Evolutionary conservation across 2,113 vertebrate species (phyloP), one percentile per base, ranked within the genome.

Genomic region (Forbesichthys agassizii): DNA sequence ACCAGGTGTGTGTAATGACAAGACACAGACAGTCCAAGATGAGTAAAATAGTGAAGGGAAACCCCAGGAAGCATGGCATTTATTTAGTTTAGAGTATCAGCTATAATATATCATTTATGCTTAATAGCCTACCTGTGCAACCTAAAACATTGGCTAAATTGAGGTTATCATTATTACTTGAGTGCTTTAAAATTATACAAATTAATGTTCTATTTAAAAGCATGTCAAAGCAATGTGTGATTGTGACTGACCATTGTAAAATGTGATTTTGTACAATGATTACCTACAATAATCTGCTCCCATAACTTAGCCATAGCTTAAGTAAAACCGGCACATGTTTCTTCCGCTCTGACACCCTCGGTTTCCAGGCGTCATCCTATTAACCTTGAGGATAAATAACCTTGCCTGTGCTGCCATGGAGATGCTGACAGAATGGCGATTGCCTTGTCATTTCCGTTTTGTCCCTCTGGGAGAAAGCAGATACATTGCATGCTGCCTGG

Each of bases 391-490:
- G 89, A 92, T 89, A 90, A 90, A 92, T 89, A 92, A 88, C 84
- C 84, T 59, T 71, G 87, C 75, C 82, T 83, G 78, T 64, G 90
- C 88, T 90, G 81, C 89, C 87, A 88, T 88, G 87, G 89, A 79
- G 86, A 92, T 86, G 78, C 88, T 88, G 91, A 88, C 87, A 89
- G 90, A 88, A 87, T 87, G 88, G 86, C 85, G 84, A 92, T 92
- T 93, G 90, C 88, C 90, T 90, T 92, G 90, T 93, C 92, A 92
- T 91, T 91, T 92, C 88, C 88, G 83, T 89, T 92, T 92, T 91
- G 88, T 91, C 90, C 88, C 89, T 81, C 58, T 53, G 78, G 86
- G 85, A 83, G 85, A 90, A 89, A 88, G 82, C 83, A 83, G 82
- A 84, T 84, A 71, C 77, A 83, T 83, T 75, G 83, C 78, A 86